phyloP scores from a whole-genome alignment of 2,888 invertebrate genomes.

The Lacanobia oleracea region DNA sequence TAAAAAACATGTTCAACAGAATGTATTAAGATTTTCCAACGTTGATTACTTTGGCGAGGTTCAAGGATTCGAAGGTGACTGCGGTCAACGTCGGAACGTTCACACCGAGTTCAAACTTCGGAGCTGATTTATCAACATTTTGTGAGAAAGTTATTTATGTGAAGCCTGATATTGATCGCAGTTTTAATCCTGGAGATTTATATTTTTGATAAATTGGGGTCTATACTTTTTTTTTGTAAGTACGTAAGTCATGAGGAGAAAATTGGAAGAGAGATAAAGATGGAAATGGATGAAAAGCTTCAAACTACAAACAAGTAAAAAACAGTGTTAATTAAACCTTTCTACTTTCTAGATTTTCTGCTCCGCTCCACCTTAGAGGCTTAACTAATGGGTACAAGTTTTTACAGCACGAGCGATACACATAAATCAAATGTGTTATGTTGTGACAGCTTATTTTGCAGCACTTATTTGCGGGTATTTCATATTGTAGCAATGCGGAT shows the following conservation, averaged over 20 bases:
- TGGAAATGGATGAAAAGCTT: not conserved
- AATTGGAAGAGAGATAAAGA: conserved; percentile 8
- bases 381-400: conserved; percentile 31
- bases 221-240: not conserved
- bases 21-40: conserved; percentile 56
- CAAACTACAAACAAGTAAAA: not conserved
- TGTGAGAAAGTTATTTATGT: conserved; percentile 48
- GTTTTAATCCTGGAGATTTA: conserved; percentile 36
- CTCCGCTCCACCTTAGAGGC: not conserved
- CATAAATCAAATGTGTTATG: conserved; percentile 58
- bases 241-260: not conserved
- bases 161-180: conserved; percentile 30
- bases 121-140: conserved; percentile 44
- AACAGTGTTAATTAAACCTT: conserved; percentile 15
- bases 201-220: conserved; percentile 21
- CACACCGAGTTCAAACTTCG: conserved; percentile 52
- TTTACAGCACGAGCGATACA: conserved; percentile 36
- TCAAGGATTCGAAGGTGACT: conserved; percentile 60
- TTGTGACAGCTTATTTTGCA: conserved; percentile 60
- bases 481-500: conserved; percentile 56
- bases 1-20: conserved; percentile 39
- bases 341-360: conserved; percentile 43
- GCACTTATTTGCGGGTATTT: conserved; percentile 48
- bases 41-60: conserved; percentile 47
- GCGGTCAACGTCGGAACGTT: conserved; percentile 49